Base-by-base conservation (phyloP, 2,113 vertebrate genomes). In the Oxyura jamaicensis region DNA sequence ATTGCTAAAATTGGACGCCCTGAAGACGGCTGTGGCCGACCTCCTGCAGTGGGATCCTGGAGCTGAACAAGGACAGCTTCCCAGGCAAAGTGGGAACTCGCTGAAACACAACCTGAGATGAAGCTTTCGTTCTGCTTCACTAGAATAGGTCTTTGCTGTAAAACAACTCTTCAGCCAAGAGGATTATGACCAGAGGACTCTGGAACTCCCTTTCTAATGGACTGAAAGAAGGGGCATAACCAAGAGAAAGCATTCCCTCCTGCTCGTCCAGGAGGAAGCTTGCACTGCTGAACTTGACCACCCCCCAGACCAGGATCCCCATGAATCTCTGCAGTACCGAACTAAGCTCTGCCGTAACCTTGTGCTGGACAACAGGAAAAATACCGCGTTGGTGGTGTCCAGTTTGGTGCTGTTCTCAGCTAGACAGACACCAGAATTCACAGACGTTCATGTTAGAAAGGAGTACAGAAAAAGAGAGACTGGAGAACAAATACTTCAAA, bases 91-190 rank as follows among this genome's bases (percentile, higher is more conserved):
- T 16, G n/a, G 42, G 58, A 50, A 50, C 58, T 67, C 78, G 12
- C 23, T 41, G 36, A 78, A 77, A 67, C 0, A 0, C 31, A 18
- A 29, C 3, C 1, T 13, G n/a, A 79, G 74, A 52, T 0, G 7
- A 50, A 82, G 42, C n/a, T 74, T 78, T 63, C 14, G 26, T n/a
- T 90, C 62, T 79, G 60, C 73, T 80, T 46, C 58, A 63, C 21
- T 46, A 3, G 6, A 55, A 35, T 2, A 9, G 8, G 36, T 69
- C 42, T 69, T 65, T 42, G 50, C 26, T 68, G 46, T 14, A 46
- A 42, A 80, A 15, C 33, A 56, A 84, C 21, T 71, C 50, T 67
- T 41, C 14, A 62, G 29, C 35, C 56, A 63, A 72, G 33, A 71
- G n/a, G 67, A 83, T 5, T 3, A 6, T 21, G 53, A 68, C 18